phyloP scores from a whole-genome alignment of 2,113 vertebrate genomes.

The Thryonomys swinderianus region DNA sequence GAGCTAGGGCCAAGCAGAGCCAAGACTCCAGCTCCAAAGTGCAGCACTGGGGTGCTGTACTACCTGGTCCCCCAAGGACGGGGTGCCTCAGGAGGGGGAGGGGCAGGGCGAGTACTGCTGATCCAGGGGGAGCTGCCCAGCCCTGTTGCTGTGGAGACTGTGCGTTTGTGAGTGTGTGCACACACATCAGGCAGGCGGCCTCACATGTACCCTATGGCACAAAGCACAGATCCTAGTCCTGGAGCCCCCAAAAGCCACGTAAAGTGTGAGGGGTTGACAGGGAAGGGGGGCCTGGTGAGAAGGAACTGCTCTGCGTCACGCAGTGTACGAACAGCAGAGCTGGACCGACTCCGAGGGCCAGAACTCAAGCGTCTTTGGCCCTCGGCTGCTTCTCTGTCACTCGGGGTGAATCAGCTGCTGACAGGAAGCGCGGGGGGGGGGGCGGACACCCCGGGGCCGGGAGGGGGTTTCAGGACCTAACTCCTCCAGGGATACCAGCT shows the following conservation, averaged over 20 bases:
- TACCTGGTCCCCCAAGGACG: rapidly evolving
- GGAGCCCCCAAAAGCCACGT: background rate
- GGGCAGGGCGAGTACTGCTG: rapidly evolving
- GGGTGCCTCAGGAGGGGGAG: too few relatives aligned
- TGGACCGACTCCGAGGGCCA: background rate
- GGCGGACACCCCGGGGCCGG: slow-evolving; percentile 19
- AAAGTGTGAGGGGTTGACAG: background rate
- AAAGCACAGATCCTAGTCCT: background rate
- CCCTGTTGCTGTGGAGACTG: background rate
- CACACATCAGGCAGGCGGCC: rapidly evolving
- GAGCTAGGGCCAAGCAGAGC: background rate
- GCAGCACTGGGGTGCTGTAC: background rate
- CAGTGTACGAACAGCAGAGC: background rate
- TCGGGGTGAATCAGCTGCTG: slow-evolving; percentile 52
- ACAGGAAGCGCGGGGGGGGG: slow-evolving; percentile 33
- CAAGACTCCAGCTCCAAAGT: background rate
- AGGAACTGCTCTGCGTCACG: background rate
- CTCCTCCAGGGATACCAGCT: background rate
- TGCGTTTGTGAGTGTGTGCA: rapidly evolving
- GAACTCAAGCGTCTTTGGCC: background rate
- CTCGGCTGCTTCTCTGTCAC: background rate
- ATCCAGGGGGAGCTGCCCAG: background rate
- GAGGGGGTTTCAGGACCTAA: slow-evolving; percentile 27
- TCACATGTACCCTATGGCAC: background rate
- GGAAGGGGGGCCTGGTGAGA: background rate